A percentile compares a stretch with the other conserved stretches of the same genome.
These are phyloP conservation scores for Rotaria socialis DNA, from an alignment of 2,888 invertebrate genomes.

Conservation along the genomic window DNA sequence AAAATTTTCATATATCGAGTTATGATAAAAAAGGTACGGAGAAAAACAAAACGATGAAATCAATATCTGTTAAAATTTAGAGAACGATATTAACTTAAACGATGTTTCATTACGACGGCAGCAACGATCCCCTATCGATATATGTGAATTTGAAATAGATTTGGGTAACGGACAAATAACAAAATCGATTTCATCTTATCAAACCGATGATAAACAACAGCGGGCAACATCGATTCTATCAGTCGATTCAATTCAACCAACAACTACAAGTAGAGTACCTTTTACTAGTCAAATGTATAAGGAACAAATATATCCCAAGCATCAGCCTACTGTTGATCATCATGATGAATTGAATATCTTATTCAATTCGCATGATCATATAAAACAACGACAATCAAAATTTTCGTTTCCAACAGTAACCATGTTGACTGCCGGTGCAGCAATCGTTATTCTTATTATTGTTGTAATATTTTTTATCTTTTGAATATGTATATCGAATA, in stretches of 20 bases:
- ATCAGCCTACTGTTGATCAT: background rate
- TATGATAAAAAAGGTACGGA: too few species aligned
- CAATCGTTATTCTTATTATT: background rate
- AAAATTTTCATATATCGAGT: too few species aligned
- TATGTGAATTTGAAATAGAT: constrained; percentile 1
- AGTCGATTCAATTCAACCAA: background rate
- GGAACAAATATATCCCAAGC: background rate
- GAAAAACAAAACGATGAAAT: too few species aligned
- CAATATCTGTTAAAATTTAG: background rate
- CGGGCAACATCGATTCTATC: background rate
- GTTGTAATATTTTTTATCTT: background rate
- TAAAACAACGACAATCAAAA: background rate
- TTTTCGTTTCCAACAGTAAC: background rate
- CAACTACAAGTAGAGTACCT: background rate
- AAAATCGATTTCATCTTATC: background rate
- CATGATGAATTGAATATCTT: background rate
- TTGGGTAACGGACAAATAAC: background rate
- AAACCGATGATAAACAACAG: background rate
- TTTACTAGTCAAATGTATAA: background rate
- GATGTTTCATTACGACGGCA: background rate
- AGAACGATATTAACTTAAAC: background rate
- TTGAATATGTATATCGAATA: background rate
- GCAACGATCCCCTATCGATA: background rate
- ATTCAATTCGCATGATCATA: background rate
- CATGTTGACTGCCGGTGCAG: background rate